Evolutionary conservation across 2,888 invertebrate species (phyloP), one percentile per base, ranked within the genome.

Genomic region (Entomobrya multifasciata): DNA sequence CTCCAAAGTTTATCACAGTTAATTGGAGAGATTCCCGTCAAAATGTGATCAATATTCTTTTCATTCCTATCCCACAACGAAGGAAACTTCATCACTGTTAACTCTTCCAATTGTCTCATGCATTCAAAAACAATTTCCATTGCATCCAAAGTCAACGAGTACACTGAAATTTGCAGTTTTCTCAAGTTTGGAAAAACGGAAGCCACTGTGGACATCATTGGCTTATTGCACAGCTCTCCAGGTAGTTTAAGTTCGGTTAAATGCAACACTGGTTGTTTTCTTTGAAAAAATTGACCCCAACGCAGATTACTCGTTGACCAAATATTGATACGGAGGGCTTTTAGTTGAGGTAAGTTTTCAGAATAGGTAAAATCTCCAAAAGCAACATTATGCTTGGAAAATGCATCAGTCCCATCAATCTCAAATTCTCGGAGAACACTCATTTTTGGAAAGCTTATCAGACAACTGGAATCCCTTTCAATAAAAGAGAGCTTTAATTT

Each of bases 21-120:
- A 22, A 22, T 27, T 11, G 55, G 4, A 52, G 82, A 30, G 1
- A 89, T 78, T 4, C 88, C 88, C 3, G 86, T 87, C 22, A 88
- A 76, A 44, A 88, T 80, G 52, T 80, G 67, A 17, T 88, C 88
- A 30, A 87, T 84, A 15, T 79, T 88, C 47, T 70, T 84, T 60
- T 79, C 74, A 52, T 60, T 74, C 8, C 79, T 47, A 15, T 80
- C 86, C 86, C 86, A 88, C 17, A 77, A 36, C 0, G 81, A 82
- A 17, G 82, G 78, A 52, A 77, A 86, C 65, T 86, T 86, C 25
- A 52, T 74, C 3, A 80, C 41, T 5, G 76, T 70, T 0, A 87
- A 57, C 47, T 82, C 67, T 20, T 65, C 76, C 30, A 87, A 49
- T 17, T 77, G 52, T 8, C 8, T 20, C 87, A 82, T 76, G 13